A percentile compares a stretch with the other conserved stretches of the same genome.
These are phyloP conservation scores for Cryptocheilus praepositus DNA, from an alignment of 2,888 invertebrate species.

Conservation along the genomic window DNA sequence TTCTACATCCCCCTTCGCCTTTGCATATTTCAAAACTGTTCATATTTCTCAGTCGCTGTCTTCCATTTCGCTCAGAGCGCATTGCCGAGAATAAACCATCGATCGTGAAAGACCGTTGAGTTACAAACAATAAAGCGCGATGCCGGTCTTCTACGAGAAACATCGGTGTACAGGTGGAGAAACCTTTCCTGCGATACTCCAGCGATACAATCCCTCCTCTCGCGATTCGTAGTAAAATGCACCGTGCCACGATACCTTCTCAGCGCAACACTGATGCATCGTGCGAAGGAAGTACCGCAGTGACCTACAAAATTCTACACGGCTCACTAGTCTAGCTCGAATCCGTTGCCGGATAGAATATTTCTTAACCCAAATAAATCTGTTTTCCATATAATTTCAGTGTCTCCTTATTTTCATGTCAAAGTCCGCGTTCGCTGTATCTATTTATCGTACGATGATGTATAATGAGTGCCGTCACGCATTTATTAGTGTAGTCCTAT, in stretches of 20 bases:
- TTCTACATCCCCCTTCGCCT: too few species aligned
- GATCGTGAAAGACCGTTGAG: constrained; percentile 44
- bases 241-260: constrained; percentile 25
- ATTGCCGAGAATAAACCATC: background rate
- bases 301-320: constrained; percentile 18
- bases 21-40: too few species aligned
- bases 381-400: background rate
- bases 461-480: too few species aligned
- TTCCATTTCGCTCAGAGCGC: too few species aligned
- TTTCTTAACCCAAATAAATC: too few species aligned
- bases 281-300: constrained; percentile 12
- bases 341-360: too few species aligned
- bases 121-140: constrained; percentile 32
- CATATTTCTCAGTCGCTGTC: too few species aligned
- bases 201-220: constrained; percentile 2
- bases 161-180: constrained; percentile 24
- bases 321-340: too few species aligned
- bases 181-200: constrained; percentile 30
- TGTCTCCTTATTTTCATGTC: too few species aligned
- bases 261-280: constrained; percentile 3
- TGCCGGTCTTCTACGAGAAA: constrained; percentile 38
- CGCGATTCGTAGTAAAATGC: constrained; percentile 31
- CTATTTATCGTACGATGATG: too few species aligned
- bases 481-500: too few species aligned
- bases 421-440: too few species aligned